Evolutionary conservation across 2,888 invertebrate species (phyloP).

Genomic region (Thereva unica): DNA sequence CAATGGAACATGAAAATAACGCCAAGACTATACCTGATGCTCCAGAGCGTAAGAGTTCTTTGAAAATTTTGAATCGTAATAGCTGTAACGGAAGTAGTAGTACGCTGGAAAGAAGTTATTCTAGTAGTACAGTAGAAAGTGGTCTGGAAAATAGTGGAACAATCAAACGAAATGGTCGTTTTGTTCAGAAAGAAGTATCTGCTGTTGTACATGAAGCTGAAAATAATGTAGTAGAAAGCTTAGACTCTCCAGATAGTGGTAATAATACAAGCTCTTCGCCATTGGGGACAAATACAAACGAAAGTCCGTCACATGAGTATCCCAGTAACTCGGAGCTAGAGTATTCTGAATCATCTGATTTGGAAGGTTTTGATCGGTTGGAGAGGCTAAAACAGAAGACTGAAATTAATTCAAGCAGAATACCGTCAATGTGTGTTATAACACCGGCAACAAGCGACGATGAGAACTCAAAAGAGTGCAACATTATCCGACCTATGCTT

Average conservation of each 20-base stretch:
- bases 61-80: slow-evolving; percentile 64
- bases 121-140: slow-evolving; percentile 57
- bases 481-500: slow-evolving; percentile 35
- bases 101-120: slow-evolving; percentile 63
- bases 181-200: slow-evolving; percentile 62
- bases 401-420: slow-evolving; percentile 82
- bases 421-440: slow-evolving; percentile 91
- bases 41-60: slow-evolving; percentile 80
- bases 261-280: slow-evolving; percentile 82
- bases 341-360: slow-evolving; percentile 83
- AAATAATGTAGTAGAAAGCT: slow-evolving; percentile 47
- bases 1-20: slow-evolving; percentile 67
- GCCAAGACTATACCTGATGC: slow-evolving; percentile 70
- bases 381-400: slow-evolving; percentile 86
- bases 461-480: slow-evolving; percentile 61
- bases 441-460: slow-evolving; percentile 88
- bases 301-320: slow-evolving; percentile 70
- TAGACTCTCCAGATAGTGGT: slow-evolving; percentile 79
- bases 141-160: slow-evolving; percentile 58
- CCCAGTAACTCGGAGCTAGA: slow-evolving; percentile 77
- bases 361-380: slow-evolving; percentile 85
- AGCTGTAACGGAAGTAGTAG: slow-evolving; percentile 61
- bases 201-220: slow-evolving; percentile 61
- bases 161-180: slow-evolving; percentile 56
- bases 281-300: slow-evolving; percentile 70